A percentile compares a stretch with the other conserved stretches of the same genome.
Conservation (phyloP, 2,113 vertebrate genomes). For the Platysternon megacephalum region DNA sequence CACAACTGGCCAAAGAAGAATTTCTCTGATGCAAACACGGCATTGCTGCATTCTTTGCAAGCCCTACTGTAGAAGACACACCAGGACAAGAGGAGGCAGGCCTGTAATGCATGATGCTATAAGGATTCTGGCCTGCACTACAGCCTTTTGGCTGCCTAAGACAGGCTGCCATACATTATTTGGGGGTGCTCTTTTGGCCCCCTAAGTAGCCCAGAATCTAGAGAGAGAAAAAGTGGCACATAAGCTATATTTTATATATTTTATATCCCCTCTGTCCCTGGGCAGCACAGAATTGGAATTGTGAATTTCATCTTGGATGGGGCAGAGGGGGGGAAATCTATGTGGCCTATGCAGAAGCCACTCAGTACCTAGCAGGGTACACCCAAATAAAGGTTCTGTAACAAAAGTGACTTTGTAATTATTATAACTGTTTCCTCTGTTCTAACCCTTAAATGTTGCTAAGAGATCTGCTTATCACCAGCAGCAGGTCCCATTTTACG, state of each 20-base stretch:
- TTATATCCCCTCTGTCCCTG: no score
- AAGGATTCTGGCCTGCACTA: background rate
- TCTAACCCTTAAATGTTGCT: background rate
- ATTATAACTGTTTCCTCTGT: no score
- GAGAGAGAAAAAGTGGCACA: background rate
- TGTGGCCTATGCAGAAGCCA: background rate
- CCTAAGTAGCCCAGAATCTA: background rate
- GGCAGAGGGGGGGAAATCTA: background rate
- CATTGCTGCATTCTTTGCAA: background rate
- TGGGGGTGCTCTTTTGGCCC: background rate
- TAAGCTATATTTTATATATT: background rate
- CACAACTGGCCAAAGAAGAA: background rate
- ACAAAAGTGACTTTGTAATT: no score
- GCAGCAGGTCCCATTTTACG: background rate
- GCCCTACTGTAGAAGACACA: background rate
- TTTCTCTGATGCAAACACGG: background rate
- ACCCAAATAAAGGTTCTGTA: background rate
- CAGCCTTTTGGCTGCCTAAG: background rate
- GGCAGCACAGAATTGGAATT: background rate
- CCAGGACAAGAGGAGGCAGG: background rate
- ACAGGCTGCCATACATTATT: background rate
- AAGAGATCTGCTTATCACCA: background rate
- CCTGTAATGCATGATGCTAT: background rate
- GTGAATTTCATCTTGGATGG: background rate
- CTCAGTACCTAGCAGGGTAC: background rate